These are phyloP conservation scores for Drosophila trapezifrons DNA, from an alignment of 1,140 invertebrate genomes.

Conservation along the genomic window DNA sequence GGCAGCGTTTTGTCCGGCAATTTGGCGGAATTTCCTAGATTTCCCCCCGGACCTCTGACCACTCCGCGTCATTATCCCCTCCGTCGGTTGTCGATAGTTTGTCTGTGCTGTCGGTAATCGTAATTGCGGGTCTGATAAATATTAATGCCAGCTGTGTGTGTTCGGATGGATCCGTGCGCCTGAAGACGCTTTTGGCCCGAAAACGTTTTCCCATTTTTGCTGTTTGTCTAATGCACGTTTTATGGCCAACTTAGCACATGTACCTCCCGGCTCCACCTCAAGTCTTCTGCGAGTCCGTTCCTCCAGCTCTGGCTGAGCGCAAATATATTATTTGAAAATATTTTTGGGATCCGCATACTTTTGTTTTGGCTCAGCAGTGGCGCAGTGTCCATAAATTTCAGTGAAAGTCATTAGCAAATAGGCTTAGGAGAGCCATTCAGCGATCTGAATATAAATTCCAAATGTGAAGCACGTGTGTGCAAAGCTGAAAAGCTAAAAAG, in stretches of 20 bases:
- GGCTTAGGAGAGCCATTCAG: conserved; percentile 39
- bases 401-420: conserved; percentile 65
- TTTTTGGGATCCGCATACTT: conserved; percentile 26
- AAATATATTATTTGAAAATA: conserved; percentile 60
- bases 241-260: conserved; percentile 68
- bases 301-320: conserved; percentile 8
- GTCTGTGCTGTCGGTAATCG: conserved; percentile 60
- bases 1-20: conserved; percentile 68
- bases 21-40: conserved; percentile 63
- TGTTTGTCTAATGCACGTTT: conserved; percentile 62
- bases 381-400: conserved; percentile 55
- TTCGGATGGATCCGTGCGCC: conserved; percentile 32
- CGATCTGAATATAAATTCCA: conserved; percentile 32
- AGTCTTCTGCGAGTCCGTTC: neutral
- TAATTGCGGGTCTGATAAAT: conserved; percentile 77
- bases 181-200: conserved; percentile 31
- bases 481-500: neutral
- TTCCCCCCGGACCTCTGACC: conserved; percentile 9
- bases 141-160: conserved; percentile 60
- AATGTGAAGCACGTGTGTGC: conserved; percentile 13
- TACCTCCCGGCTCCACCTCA: neutral
- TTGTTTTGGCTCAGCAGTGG: conserved; percentile 36
- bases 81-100: conserved; percentile 51
- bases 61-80: conserved; percentile 7
- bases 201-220: conserved; percentile 21